Conservation (phyloP, 2,888 invertebrate genomes). For the Conistra vaccinii region DNA sequence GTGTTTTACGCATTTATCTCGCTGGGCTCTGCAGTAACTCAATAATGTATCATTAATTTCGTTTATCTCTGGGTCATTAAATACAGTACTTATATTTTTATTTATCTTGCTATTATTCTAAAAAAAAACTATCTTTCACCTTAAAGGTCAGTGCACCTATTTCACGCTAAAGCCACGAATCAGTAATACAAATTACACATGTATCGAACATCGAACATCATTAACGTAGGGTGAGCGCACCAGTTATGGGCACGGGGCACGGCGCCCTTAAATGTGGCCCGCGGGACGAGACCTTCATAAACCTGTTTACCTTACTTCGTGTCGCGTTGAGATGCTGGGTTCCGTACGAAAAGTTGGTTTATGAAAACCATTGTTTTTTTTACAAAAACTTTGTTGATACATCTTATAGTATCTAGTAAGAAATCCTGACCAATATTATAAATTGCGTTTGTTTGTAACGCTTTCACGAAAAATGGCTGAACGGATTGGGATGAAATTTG, state of each 20-base stretch:
- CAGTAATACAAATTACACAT: conserved; percentile 60
- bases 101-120: too few relatives aligned
- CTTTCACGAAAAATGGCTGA: too few relatives aligned
- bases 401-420: too few relatives aligned
- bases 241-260: conserved; percentile 64
- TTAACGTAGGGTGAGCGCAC: conserved; percentile 69
- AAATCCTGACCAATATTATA: too few relatives aligned
- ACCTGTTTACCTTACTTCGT: conserved; percentile 77
- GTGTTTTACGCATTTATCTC: too few relatives aligned
- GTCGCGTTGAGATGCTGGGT: conserved; percentile 67
- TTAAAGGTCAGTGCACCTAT: conserved; percentile 22
- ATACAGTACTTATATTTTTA: too few relatives aligned
- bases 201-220: conserved; percentile 64
- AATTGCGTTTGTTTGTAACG: too few relatives aligned
- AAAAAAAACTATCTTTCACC: background rate
- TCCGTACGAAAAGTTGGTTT: conserved; percentile 47
- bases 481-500: too few relatives aligned
- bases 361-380: conserved; percentile 32
- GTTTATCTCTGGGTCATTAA: too few relatives aligned
- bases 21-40: too few relatives aligned
- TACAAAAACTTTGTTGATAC: too few relatives aligned
- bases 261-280: conserved; percentile 69
- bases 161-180: conserved; percentile 12
- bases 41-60: too few relatives aligned
- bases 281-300: conserved; percentile 74